Conservation (phyloP, 2,797 vertebrate species). For the Brachyalestes nurse region DNA sequence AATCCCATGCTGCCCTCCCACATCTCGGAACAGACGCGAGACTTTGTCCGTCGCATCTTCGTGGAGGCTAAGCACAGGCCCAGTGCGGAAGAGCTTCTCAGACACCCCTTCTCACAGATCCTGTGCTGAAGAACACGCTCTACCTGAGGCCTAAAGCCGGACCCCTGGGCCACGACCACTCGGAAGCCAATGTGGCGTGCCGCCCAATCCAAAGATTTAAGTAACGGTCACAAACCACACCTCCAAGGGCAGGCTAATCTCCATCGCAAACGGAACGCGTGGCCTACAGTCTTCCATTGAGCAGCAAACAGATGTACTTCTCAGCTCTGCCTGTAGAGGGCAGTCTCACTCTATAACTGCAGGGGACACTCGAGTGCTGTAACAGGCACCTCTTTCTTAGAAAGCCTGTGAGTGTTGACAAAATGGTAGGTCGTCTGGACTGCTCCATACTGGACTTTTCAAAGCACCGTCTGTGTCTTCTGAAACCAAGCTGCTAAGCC, state of each 20-base stretch:
- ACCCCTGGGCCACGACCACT: not conserved
- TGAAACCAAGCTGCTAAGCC: not conserved
- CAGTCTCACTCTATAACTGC: slow-evolving; percentile 43
- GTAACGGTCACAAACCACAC: slow-evolving; percentile 2
- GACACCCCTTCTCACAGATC: slow-evolving; percentile 94
- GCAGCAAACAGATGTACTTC: slow-evolving; percentile 2
- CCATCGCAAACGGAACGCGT: not conserved
- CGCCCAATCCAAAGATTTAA: not conserved
- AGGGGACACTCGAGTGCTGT: slow-evolving; percentile 38
- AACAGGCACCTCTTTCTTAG: slow-evolving; percentile 6
- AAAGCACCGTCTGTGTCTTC: slow-evolving; percentile 23
- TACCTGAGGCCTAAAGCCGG: not conserved
- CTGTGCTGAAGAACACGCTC: slow-evolving; percentile 80
- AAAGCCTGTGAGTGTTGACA: not conserved
- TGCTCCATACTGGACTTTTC: slow-evolving; percentile 8
- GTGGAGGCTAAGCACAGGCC: slow-evolving; percentile 96
- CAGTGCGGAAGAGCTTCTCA: slow-evolving; percentile 94
- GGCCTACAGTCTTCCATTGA: slow-evolving; percentile 21
- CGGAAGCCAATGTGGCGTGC: not conserved
- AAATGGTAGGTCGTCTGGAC: not conserved
- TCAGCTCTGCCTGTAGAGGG: slow-evolving; percentile 4
- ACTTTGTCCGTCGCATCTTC: slow-evolving; percentile 94
- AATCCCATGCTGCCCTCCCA: slow-evolving; percentile 91
- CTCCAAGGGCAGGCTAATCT: slow-evolving; percentile 3
- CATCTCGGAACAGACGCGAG: slow-evolving; percentile 89